Evolutionary conservation across 2,797 vertebrate genomes (phyloP).

Genomic region (Moxostoma hubbsi): DNA sequence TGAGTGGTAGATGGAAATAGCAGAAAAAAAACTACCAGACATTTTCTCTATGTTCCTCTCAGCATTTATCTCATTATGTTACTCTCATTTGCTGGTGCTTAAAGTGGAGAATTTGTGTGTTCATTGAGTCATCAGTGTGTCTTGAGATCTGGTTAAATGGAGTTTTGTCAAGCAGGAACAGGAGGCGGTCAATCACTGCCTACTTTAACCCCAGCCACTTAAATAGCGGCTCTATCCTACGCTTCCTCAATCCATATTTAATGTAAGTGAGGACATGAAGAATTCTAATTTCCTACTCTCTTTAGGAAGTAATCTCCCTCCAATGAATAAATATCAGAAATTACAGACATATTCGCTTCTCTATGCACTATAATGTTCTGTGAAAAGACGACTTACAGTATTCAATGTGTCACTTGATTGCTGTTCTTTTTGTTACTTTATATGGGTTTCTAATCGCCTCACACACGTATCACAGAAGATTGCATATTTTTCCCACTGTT

Average conservation of each 20-base stretch:
- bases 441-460: slow-evolving; percentile 29
- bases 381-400: slow-evolving; percentile 49
- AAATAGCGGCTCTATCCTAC: slow-evolving; percentile 60
- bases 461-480: not conserved
- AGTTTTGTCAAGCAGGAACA: slow-evolving; percentile 59
- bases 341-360: slow-evolving; percentile 59
- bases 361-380: slow-evolving; percentile 51
- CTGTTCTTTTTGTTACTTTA: slow-evolving; percentile 43
- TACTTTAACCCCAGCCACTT: slow-evolving; percentile 61
- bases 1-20: not conserved
- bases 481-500: slow-evolving; percentile 21
- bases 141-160: slow-evolving; percentile 58
- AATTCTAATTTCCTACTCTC: slow-evolving; percentile 67
- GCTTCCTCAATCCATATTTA: slow-evolving; percentile 66
- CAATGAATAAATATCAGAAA: slow-evolving; percentile 68
- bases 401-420: slow-evolving; percentile 50
- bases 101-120: slow-evolving; percentile 48
- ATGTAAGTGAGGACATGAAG: slow-evolving; percentile 63
- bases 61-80: slow-evolving; percentile 22
- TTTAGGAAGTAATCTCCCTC: slow-evolving; percentile 63
- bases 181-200: slow-evolving; percentile 63
- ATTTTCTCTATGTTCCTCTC: not conserved
- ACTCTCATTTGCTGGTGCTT: slow-evolving; percentile 17
- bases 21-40: not conserved
- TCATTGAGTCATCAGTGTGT: slow-evolving; percentile 47